Percentiles rank a stretch among this genome's conserved stretches.
These are phyloP conservation scores for Acronicta leporina DNA, from an alignment of 2,888 invertebrate genomes.

Conservation along the genomic window DNA sequence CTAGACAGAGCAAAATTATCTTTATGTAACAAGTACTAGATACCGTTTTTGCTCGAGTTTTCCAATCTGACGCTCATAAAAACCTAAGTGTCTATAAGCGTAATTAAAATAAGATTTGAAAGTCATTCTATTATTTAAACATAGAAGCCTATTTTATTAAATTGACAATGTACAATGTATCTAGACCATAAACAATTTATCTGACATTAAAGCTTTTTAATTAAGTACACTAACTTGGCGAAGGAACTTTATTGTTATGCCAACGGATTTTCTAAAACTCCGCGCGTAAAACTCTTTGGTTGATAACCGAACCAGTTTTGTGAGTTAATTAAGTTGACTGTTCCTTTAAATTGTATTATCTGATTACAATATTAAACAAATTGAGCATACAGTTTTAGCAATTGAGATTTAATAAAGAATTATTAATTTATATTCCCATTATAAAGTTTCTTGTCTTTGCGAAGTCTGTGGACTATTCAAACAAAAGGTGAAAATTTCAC, in stretches of 20 bases:
- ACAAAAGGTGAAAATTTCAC: no score
- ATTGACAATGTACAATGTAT: neutral
- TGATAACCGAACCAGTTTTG: constrained; percentile 2
- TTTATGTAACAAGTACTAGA: no score
- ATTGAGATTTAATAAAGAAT: constrained; percentile 7
- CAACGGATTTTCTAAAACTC: constrained; percentile 20
- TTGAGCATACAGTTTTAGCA: neutral
- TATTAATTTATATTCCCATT: neutral
- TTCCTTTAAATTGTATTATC: constrained; percentile 16
- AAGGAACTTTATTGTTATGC: constrained; percentile 22
- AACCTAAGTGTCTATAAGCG: no score
- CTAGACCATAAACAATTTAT: constrained; percentile 16
- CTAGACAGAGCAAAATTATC: no score
- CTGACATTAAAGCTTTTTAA: constrained; percentile 23
- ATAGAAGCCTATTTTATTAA: neutral
- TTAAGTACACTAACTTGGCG: constrained; percentile 12
- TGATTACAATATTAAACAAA: constrained; percentile 9
- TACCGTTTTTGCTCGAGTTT: no score
- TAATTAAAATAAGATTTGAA: no score
- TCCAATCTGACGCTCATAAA: no score
- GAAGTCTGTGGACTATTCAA: no score
- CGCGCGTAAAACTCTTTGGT: neutral
- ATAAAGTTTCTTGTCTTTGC: no score
- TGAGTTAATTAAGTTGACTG: constrained; percentile 7
- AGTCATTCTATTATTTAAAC: no score